Conservation (phyloP, 2,113 vertebrate genomes). For the Tachysurus fulvidraco region DNA sequence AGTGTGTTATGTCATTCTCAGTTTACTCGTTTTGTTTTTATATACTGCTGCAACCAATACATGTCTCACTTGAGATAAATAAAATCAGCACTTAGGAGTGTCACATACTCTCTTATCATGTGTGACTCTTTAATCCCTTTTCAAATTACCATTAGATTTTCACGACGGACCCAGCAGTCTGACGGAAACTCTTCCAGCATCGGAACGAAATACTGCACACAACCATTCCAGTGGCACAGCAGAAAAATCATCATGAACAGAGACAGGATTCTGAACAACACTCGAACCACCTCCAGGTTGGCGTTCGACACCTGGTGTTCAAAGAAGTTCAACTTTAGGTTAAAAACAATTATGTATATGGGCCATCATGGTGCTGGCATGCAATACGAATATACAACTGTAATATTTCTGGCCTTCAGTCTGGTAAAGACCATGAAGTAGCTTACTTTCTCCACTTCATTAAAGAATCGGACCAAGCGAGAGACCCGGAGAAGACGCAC, state of each 20-base stretch:
- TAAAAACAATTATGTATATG: neutral
- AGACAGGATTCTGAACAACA: slow-evolving; percentile 69
- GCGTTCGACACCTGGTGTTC: slow-evolving; percentile 69
- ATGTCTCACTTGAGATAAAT: neutral
- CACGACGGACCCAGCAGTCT: slow-evolving; percentile 73
- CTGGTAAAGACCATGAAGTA: neutral
- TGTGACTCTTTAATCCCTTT: neutral
- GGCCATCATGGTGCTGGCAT: neutral
- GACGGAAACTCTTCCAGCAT: slow-evolving; percentile 74
- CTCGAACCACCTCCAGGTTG: slow-evolving; percentile 69
- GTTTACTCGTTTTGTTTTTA: neutral
- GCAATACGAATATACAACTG: neutral
- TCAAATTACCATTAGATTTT: slow-evolving; percentile 71
- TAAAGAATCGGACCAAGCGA: slow-evolving; percentile 71
- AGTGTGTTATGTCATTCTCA: neutral
- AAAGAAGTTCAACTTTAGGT: neutral
- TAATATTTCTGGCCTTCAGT: no score
- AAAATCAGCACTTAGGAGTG: neutral
- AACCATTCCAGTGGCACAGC: slow-evolving; percentile 78
- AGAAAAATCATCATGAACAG: slow-evolving; percentile 76
- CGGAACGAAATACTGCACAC: slow-evolving; percentile 78
- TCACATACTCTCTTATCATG: neutral
- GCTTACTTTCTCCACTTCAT: slow-evolving; percentile 75
- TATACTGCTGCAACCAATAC: neutral
- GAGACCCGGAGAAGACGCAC: slow-evolving; percentile 72